Base-by-base conservation (phyloP, 1,140 invertebrate genomes). In the Notospermus geniculatus region DNA sequence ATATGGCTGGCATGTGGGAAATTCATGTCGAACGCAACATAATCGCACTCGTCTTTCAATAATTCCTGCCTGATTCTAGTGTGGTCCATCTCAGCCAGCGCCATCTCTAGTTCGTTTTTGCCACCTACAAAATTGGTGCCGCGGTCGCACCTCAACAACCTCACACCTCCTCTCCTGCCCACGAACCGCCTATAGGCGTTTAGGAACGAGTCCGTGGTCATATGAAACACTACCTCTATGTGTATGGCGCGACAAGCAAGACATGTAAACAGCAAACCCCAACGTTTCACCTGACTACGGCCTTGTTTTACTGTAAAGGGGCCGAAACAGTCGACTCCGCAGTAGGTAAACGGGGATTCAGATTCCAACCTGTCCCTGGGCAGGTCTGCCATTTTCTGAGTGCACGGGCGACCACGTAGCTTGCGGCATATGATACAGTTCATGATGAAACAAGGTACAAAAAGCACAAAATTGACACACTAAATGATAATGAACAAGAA, bases 121-220 rank as follows among this genome's bases (percentile, higher is more conserved):
- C 69, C 63, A 17, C 75, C 77, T 7, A 67, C 50, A 64, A 83
- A 83, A 61, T 81, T 80, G 1, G 75, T 80, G 19, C 76, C 76
- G 59, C 72, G 73, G 54, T 82, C 82, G 19, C 66, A 74, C 46
- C 71, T 73, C 13, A 81, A 66, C 46, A 72, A 41, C 9, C 30
- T 46, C 2, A 73, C 67, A 32, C 67, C 55, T 46, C 77, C 77
- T 45, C 79, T 27, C 50, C 55, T 15, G 22, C 32, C 27, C 4
- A 83, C 71, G 28, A 55, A 55, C n/a, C 59, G 19, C 0, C 46
- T 28, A 27, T 57, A 28, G 15, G 63, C 59, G 36, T 61, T 59
- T 22, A 60, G 45, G n/a, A 60, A 64, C 4, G 50, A 29, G 5
- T 30, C 29, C 0, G 57, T 39, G 0, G 15, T 28, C 1, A 64